phyloP scores from a whole-genome alignment of 2,113 vertebrate genomes.

The Atrichornis clamosus region DNA sequence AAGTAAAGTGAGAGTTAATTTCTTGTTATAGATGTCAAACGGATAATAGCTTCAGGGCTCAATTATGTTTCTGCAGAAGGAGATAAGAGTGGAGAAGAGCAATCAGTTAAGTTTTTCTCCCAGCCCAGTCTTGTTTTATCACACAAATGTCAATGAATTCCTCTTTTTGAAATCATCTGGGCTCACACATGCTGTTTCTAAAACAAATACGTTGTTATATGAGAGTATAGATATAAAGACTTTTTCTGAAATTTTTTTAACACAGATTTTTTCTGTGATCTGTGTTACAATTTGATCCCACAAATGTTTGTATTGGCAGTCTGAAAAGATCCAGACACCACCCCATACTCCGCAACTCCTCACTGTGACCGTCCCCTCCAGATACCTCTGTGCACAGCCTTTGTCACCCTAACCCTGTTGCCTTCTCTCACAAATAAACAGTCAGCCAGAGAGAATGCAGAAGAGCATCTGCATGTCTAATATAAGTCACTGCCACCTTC shows the following conservation, averaged over 20 bases:
- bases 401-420: neutral
- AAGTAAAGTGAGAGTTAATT: slow-evolving; percentile 20
- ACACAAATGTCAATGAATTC: neutral
- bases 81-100: neutral
- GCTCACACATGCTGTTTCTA: neutral
- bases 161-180: neutral
- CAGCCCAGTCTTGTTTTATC: neutral
- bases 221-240: neutral
- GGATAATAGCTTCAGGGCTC: neutral
- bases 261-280: neutral
- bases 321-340: neutral
- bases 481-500: neutral
- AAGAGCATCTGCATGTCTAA: neutral
- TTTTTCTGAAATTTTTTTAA: neutral
- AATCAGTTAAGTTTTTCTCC: neutral
- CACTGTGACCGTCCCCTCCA: neutral
- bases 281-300: neutral
- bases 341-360: neutral
- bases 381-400: neutral
- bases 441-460: neutral
- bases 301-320: neutral
- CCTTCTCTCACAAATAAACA: neutral
- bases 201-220: neutral
- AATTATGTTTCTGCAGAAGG: neutral
- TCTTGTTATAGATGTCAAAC: neutral